A percentile compares a stretch with the other conserved stretches of the same genome.
phyloP scores from a whole-genome alignment of 2,888 invertebrate species.

The Heteromurus nitidus region DNA sequence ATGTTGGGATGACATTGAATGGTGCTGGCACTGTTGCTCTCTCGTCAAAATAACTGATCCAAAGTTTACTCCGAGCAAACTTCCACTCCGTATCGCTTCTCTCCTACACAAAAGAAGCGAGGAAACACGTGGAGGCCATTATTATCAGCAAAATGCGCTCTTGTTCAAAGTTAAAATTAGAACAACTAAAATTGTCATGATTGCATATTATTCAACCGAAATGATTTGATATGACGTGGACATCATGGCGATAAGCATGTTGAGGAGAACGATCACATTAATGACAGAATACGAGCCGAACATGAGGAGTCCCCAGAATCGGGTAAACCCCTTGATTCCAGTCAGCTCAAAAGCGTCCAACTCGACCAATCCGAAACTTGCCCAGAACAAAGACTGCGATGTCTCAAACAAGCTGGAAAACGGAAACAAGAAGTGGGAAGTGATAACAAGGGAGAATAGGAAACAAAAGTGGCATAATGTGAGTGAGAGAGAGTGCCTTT shows the following conservation, averaged over 20 bases:
- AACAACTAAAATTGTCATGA: too few relatives aligned
- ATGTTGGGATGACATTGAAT: slow-evolving; percentile 93
- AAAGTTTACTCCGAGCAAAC: slow-evolving; percentile 93
- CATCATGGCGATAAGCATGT: slow-evolving; percentile 80
- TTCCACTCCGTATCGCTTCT: slow-evolving; percentile 98
- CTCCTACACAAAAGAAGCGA: too few relatives aligned
- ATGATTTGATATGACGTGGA: slow-evolving; percentile 79
- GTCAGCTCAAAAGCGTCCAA: slow-evolving; percentile 77
- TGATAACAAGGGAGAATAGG: too few relatives aligned
- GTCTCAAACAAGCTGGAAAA: slow-evolving; percentile 78
- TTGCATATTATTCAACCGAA: slow-evolving; percentile 77
- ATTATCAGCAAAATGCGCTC: too few relatives aligned
- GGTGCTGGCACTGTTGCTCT: slow-evolving; percentile 93
- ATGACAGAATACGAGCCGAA: slow-evolving; percentile 79
- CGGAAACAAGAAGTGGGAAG: too few relatives aligned
- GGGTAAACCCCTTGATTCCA: slow-evolving; percentile 75
- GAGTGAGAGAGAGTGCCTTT: too few relatives aligned
- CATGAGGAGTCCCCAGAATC: slow-evolving; percentile 79
- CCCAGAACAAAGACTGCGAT: slow-evolving; percentile 79
- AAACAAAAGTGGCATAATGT: too few relatives aligned
- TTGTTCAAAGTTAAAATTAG: too few relatives aligned
- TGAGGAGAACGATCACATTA: slow-evolving; percentile 78
- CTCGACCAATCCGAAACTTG: slow-evolving; percentile 78
- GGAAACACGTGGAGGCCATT: too few relatives aligned
- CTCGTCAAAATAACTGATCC: slow-evolving; percentile 97